Evolutionary conservation across 2,797 vertebrate genomes (phyloP), one percentile per base, ranked within the genome.

Genomic region (Semaprochilodus insignis): DNA sequence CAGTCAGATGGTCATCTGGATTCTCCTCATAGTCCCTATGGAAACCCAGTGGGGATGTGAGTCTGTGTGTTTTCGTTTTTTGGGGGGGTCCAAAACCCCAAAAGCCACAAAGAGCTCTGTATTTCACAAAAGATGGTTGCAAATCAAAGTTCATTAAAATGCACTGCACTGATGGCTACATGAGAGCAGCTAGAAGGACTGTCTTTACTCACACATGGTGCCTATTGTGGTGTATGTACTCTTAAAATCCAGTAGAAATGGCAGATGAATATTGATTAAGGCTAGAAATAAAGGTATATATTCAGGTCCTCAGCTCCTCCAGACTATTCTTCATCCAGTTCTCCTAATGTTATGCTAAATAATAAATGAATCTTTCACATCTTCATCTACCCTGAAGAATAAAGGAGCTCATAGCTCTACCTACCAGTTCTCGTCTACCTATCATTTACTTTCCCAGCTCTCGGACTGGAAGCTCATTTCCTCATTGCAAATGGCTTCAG

Each of bases 41-140:
- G 90, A 77, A 89, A 90, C 91, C 81, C 85, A 87, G 84, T 81
- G 80, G 78, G 87, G 21, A 80, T 81, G 85, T 69, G 40, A 0
- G 8, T 40, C 31, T 31, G 31, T 31, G 31, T 86, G 83, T 80
- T 78, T 65, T 57, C 34, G 23, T 10, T 72, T 60, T 15, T 8
- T 31, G 31, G 31, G 31, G 31, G 31, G 31, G 31, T 84, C 69
- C 67, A 83, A 70, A 62, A 71, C 17, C 59, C 48, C 55, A 73
- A 21, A 34, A 57, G 74, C 67, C 69, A 84, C 83, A 86, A 78
- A 75, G 81, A 81, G 75, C 78, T 80, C 82, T 84, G 80, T 27
- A 66, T 77, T 83, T 86, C 85, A 90, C 85, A 87, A 89, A 89
- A 89, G 88, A 74, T 44, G 78, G 83, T 87, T 85, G 63, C 79